Percentiles rank a stretch among this genome's conserved stretches.
Conservation (phyloP, 2,797 vertebrate genomes). For the Chanos chanos region DNA sequence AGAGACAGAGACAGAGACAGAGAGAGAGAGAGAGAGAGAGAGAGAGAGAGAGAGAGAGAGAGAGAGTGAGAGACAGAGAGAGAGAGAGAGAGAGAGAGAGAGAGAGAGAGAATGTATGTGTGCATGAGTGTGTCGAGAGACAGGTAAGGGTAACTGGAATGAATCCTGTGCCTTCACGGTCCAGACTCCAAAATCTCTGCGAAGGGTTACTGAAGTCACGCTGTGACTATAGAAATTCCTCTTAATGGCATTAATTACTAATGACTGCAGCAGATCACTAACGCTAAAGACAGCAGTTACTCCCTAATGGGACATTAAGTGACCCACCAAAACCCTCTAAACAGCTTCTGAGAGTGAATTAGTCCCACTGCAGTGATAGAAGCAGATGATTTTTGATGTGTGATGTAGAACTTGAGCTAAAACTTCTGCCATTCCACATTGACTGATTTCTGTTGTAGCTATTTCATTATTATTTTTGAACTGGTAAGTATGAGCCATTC, state of each 20-base stretch:
- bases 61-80: constrained; percentile 22
- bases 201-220: constrained; percentile 35
- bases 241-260: constrained; percentile 60
- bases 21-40: too few relatives aligned
- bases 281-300: constrained; percentile 21
- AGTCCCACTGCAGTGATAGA: constrained; percentile 12
- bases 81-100: background rate
- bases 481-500: too few relatives aligned
- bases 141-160: too few relatives aligned
- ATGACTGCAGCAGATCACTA: constrained; percentile 50
- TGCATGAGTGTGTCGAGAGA: background rate
- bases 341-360: constrained; percentile 2
- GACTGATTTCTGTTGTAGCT: too few relatives aligned
- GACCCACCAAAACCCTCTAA: constrained; percentile 40
- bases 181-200: constrained; percentile 27
- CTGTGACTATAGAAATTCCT: constrained; percentile 48
- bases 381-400: too few relatives aligned
- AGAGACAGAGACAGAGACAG: too few relatives aligned
- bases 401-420: too few relatives aligned
- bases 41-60: too few relatives aligned
- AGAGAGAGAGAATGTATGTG: too few relatives aligned
- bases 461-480: too few relatives aligned
- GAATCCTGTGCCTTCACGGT: background rate
- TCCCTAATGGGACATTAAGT: constrained; percentile 50
- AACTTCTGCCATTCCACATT: too few relatives aligned